Percentiles rank a stretch among this genome's conserved stretches.
These are phyloP conservation scores for Microvelia longipes DNA, from an alignment of 1,140 invertebrate species.

Conservation along the genomic window DNA sequence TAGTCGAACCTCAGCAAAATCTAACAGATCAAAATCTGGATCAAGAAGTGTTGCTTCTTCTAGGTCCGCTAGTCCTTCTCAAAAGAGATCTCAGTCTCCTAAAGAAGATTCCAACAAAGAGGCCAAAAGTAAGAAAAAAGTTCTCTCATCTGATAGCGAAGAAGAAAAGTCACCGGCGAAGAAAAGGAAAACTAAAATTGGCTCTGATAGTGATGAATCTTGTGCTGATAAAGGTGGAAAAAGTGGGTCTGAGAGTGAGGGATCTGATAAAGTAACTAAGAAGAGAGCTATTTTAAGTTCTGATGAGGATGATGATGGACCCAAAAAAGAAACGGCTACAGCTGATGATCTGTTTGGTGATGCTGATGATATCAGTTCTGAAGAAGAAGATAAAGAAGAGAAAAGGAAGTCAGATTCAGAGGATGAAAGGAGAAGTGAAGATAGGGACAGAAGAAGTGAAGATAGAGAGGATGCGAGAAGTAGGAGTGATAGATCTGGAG, in stretches of 20 bases:
- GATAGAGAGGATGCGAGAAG: neutral
- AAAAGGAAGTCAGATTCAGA: constrained; percentile 29
- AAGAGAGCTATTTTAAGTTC: neutral
- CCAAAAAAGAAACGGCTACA: constrained; percentile 33
- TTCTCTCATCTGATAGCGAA: constrained; percentile 3
- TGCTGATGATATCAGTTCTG: constrained; percentile 77
- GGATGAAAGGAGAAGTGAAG: constrained; percentile 21
- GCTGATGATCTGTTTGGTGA: constrained; percentile 82
- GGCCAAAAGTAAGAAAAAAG: neutral
- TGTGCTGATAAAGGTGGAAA: constrained; percentile 21
- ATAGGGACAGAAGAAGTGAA: constrained; percentile 1
- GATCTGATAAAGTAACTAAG: neutral
- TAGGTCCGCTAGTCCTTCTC: constrained; percentile 8
- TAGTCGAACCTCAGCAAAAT: constrained; percentile 29
- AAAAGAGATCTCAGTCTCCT: neutral
- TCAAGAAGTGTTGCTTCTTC: constrained; percentile 16
- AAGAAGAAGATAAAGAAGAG: constrained; percentile 46
- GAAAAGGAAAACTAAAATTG: constrained; percentile 31
- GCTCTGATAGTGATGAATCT: constrained; percentile 38
- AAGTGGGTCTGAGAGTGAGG: neutral
- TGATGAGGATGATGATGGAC: constrained; percentile 8
- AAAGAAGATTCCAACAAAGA: neutral
- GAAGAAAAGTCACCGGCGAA: constrained; percentile 27
- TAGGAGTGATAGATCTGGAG: neutral
- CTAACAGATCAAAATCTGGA: constrained; percentile 17